A percentile compares a stretch with the other conserved stretches of the same genome.
Conservation (phyloP, 2,888 invertebrate genomes). For the Monoplex corrugatus region DNA sequence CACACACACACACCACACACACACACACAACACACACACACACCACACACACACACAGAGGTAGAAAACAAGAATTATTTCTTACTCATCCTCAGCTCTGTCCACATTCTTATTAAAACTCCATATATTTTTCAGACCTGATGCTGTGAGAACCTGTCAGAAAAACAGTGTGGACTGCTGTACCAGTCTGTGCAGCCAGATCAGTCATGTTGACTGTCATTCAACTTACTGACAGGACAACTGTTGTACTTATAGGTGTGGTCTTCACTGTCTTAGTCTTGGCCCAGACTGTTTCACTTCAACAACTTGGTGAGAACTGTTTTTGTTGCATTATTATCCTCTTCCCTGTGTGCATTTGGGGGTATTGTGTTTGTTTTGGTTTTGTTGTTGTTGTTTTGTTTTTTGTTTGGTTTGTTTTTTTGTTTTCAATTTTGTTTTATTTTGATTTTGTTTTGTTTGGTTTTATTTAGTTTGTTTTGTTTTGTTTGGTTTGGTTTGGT, state of each 20-base stretch:
- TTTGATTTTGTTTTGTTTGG: too few species aligned
- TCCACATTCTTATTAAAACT: too few species aligned
- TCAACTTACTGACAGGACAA: neutral
- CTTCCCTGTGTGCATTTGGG: neutral
- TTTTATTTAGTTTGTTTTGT: too few species aligned
- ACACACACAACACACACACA: too few species aligned
- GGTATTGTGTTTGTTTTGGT: neutral
- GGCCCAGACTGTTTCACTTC: neutral
- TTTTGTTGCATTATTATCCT: neutral
- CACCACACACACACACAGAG: too few species aligned
- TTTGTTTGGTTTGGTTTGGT: too few species aligned
- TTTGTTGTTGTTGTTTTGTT: neutral
- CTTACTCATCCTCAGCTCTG: too few species aligned
- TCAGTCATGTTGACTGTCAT: neutral
- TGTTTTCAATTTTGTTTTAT: too few species aligned
- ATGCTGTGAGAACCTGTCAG: neutral
- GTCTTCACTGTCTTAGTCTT: neutral
- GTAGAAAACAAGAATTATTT: too few species aligned
- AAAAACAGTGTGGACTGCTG: neutral
- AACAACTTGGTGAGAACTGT: neutral
- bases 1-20: too few species aligned
- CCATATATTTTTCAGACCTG: neutral
- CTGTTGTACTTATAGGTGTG: neutral
- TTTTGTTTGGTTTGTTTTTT: neutral
- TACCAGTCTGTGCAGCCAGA: too few species aligned